phyloP scores from a whole-genome alignment of 2,888 invertebrate genomes.

The Anticlea derivata region DNA sequence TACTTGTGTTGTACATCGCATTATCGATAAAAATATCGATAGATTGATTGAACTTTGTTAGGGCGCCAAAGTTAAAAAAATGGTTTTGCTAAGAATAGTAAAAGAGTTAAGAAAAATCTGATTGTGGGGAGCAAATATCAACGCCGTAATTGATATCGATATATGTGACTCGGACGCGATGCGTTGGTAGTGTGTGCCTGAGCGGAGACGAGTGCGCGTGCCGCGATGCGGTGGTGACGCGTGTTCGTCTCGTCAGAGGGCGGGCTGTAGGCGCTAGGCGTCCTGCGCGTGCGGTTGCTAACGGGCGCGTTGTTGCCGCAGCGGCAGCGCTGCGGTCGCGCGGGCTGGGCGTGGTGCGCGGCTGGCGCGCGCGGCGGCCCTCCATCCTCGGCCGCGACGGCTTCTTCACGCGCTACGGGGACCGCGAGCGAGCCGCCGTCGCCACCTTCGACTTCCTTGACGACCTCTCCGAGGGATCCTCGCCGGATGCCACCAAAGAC shows the following conservation, averaged over 20 bases:
- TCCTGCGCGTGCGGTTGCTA: constrained; percentile 30
- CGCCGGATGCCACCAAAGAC: constrained; percentile 76
- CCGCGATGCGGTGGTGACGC: constrained; percentile 49
- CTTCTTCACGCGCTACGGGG: constrained; percentile 91
- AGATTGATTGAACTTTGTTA: too few relatives aligned
- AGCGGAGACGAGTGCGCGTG: constrained; percentile 40
- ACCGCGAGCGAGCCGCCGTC: constrained; percentile 90
- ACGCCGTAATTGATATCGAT: constrained; percentile 6
- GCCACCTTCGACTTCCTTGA: constrained; percentile 92
- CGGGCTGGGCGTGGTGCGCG: constrained; percentile 81
- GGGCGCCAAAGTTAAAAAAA: too few relatives aligned
- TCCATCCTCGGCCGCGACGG: constrained; percentile 90
- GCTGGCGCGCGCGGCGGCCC: constrained; percentile 82
- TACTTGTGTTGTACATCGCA: neutral
- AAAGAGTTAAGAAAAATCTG: too few relatives aligned
- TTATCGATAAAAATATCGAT: neutral
- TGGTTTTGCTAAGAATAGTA: too few relatives aligned
- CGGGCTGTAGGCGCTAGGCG: constrained; percentile 71
- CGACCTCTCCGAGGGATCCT: constrained; percentile 80
- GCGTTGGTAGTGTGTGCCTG: constrained; percentile 34
- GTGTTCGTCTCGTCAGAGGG: constrained; percentile 65
- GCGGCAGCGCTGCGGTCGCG: constrained; percentile 85
- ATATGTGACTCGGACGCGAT: constrained; percentile 20
- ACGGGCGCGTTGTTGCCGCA: constrained; percentile 68
- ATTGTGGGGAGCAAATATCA: too few relatives aligned